These are phyloP conservation scores for Philopedon plagiatum DNA, from an alignment of 2,888 invertebrate species.

Conservation along the genomic window DNA sequence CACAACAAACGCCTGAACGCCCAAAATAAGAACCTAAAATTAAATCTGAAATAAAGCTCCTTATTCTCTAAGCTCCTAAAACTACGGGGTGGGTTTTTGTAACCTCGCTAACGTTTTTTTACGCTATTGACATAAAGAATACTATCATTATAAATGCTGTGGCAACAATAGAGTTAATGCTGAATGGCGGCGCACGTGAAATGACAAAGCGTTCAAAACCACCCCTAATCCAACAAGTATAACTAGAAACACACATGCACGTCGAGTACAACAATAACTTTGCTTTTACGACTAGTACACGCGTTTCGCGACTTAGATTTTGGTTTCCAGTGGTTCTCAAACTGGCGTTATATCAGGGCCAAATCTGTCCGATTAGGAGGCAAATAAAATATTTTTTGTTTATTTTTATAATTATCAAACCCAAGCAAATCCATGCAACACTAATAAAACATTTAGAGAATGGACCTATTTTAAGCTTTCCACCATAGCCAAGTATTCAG, in stretches of 20 bases:
- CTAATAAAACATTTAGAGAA: too few species aligned
- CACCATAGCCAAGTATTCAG: too few species aligned
- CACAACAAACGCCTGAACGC: background rate
- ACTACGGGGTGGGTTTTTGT: conserved; percentile 52
- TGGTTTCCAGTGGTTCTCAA: conserved; percentile 48
- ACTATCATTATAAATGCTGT: conserved; percentile 65
- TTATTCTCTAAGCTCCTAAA: conserved; percentile 44
- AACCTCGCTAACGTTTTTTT: conserved; percentile 55
- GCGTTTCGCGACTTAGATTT: conserved; percentile 58
- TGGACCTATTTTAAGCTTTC: too few species aligned
- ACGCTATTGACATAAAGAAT: conserved; percentile 59
- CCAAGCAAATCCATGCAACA: too few species aligned
- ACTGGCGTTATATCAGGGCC: background rate
- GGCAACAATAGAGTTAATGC: conserved; percentile 63
- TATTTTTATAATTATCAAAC: too few species aligned
- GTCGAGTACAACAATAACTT: conserved; percentile 56
- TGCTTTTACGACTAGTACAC: conserved; percentile 63
- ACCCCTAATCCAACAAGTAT: conserved; percentile 69
- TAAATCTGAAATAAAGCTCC: conserved; percentile 27
- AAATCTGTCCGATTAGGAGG: background rate
- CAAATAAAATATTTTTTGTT: background rate
- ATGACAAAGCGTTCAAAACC: conserved; percentile 67
- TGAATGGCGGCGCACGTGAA: conserved; percentile 66
- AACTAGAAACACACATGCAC: conserved; percentile 67
- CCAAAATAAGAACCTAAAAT: background rate